Conservation (phyloP, 30 jellyfish, hydroid and myxozoan genomes). For the Aurelia aurita region DNA sequence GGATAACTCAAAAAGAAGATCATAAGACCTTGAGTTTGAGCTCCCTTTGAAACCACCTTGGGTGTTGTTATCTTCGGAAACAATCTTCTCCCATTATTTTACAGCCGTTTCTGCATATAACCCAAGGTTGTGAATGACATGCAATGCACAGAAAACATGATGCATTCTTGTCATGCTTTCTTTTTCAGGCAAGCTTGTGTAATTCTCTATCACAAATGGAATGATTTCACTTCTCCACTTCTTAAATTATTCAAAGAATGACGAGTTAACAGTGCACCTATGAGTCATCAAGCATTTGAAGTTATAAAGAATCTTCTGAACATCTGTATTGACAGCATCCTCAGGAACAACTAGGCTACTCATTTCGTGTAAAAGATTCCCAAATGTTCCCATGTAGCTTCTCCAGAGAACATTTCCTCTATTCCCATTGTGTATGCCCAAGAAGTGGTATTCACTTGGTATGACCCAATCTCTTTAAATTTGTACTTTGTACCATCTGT, state of each 20-base stretch:
- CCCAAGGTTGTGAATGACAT: slow-evolving; percentile 58
- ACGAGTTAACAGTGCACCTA: no score
- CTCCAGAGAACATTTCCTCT: slow-evolving; percentile 2
- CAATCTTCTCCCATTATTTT: slow-evolving; percentile 42
- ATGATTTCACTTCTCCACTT: no score
- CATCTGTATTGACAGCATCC: background rate
- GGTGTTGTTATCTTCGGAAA: background rate
- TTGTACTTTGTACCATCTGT: no score
- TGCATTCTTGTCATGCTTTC: slow-evolving; percentile 13
- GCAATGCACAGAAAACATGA: slow-evolving; percentile 61
- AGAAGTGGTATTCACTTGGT: no score
- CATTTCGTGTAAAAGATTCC: slow-evolving; percentile 31
- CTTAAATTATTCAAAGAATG: no score
- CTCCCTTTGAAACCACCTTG: slow-evolving; percentile 57
- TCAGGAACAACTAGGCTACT: slow-evolving; percentile 1
- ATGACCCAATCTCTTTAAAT: no score
- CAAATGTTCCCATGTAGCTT: slow-evolving; percentile 44
- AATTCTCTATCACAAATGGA: no score
- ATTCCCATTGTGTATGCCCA: no score
- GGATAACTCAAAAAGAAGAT: slow-evolving; percentile 34
- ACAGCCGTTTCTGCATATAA: slow-evolving; percentile 58
- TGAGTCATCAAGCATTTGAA: no score
- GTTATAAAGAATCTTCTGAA: no score
- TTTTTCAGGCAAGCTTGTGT: slow-evolving; percentile 2
- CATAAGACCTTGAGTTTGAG: slow-evolving; percentile 27